Evolutionary conservation across 2,888 invertebrate species (phyloP).

Genomic region (Polyommatus iphigenia): DNA sequence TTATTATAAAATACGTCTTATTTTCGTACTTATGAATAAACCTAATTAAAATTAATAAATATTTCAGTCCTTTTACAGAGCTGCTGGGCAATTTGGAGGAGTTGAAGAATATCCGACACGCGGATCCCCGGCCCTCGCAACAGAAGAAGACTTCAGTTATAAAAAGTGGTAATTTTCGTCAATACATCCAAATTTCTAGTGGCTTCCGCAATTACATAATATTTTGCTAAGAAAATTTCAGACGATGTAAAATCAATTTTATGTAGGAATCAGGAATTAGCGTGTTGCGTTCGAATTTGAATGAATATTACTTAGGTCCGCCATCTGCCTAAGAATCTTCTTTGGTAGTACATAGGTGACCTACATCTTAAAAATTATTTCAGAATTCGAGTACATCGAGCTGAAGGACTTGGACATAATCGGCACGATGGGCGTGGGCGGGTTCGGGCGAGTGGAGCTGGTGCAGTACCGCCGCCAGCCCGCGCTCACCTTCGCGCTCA

Average conservation of each 20-base stretch:
- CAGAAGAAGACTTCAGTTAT: conserved; percentile 64
- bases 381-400: conserved; percentile 84
- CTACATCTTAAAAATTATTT: background rate
- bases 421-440: conserved; percentile 94
- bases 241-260: too few relatives aligned
- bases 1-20: background rate
- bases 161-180: conserved; percentile 59
- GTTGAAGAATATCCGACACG: conserved; percentile 69
- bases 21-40: background rate
- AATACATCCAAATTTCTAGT: background rate
- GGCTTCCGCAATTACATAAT: too few relatives aligned
- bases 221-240: too few relatives aligned
- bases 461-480: conserved; percentile 81
- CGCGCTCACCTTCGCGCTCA: conserved; percentile 87
- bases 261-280: too few relatives aligned
- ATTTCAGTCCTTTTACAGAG: conserved; percentile 85
- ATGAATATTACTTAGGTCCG: too few relatives aligned
- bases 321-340: too few relatives aligned
- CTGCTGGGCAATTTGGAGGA: conserved; percentile 90
- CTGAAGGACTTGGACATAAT: conserved; percentile 89
- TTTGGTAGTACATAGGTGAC: too few relatives aligned
- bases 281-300: too few relatives aligned
- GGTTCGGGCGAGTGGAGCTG: conserved; percentile 93
- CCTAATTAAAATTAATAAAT: conserved; percentile 14
- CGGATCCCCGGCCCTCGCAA: conserved; percentile 61